phyloP scores from a whole-genome alignment of 1,140 invertebrate genomes.

The Apis dorsata region DNA sequence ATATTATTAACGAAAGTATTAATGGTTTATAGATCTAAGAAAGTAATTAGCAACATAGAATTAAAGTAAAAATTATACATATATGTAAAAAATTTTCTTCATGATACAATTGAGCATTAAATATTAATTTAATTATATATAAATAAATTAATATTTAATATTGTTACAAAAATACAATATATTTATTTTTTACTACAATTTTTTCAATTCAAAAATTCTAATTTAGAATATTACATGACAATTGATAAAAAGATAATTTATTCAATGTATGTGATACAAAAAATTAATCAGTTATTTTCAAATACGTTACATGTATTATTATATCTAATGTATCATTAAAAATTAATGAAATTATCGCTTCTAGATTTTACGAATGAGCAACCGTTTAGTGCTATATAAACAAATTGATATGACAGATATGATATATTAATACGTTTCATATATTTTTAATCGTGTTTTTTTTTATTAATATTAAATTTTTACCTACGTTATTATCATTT shows the following conservation, averaged over 20 bases:
- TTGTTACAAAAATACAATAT: too few relatives aligned
- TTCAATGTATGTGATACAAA: neutral
- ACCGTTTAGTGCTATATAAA: neutral
- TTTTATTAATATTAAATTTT: neutral
- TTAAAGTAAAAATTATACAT: neutral
- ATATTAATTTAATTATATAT: too few relatives aligned
- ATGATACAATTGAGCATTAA: neutral
- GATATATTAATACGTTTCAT: too few relatives aligned
- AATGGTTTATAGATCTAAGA: neutral
- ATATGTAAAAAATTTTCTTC: neutral
- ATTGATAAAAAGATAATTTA: neutral
- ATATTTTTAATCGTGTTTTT: too few relatives aligned
- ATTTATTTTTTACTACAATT: neutral
- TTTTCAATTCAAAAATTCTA: neutral
- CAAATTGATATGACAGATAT: neutral
- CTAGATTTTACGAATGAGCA: constrained; percentile 6
- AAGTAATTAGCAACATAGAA: neutral
- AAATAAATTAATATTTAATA: too few relatives aligned
- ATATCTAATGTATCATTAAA: neutral
- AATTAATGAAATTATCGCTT: neutral
- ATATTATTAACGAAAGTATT: neutral
- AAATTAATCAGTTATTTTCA: neutral
- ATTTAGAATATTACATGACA: neutral
- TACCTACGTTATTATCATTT: neutral
- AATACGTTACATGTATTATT: neutral